These are phyloP conservation scores for Caradrina kadenii DNA, from an alignment of 2,888 invertebrate genomes.

Conservation along the genomic window DNA sequence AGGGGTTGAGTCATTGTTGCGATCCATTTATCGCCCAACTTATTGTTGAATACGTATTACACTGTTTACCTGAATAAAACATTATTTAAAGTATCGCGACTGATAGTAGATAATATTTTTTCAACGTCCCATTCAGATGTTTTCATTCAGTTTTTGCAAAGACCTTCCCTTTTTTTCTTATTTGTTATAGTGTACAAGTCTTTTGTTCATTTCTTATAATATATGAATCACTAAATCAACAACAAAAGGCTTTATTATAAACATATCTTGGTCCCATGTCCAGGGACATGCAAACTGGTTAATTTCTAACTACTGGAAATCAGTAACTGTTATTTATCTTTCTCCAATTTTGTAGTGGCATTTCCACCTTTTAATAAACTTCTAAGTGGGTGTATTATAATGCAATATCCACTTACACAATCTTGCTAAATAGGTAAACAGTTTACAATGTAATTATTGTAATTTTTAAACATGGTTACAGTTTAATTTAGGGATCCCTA, in stretches of 20 bases:
- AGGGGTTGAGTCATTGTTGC: constrained; percentile 89
- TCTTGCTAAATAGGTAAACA: constrained; percentile 38
- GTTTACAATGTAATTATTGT: constrained; percentile 22
- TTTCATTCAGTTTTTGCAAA: constrained; percentile 57
- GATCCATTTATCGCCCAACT: constrained; percentile 77
- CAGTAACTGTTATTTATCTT: constrained; percentile 20
- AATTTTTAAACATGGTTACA: constrained; percentile 1
- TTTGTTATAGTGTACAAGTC: constrained; percentile 36
- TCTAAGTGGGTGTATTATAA: constrained; percentile 26
- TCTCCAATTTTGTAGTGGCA: constrained; percentile 12
- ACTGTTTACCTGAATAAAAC: constrained; percentile 72
- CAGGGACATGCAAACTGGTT: constrained; percentile 1
- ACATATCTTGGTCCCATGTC: constrained; percentile 16
- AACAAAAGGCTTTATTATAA: constrained; percentile 47
- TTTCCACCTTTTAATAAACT: constrained; percentile 14
- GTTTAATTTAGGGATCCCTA: neutral
- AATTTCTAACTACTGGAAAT: constrained; percentile 10
- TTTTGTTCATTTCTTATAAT: constrained; percentile 59
- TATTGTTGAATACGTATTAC: constrained; percentile 72
- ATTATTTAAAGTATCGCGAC: constrained; percentile 51
- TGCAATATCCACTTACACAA: constrained; percentile 32
- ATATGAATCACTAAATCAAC: constrained; percentile 49
- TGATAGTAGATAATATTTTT: constrained; percentile 38
- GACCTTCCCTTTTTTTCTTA: constrained; percentile 25
- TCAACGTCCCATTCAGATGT: constrained; percentile 49